Percentiles rank a stretch among this genome's conserved stretches.
Evolutionary conservation across 64 coral and sea anemone species (phyloP).

Genomic region (Catalaphyllia jardinei): DNA sequence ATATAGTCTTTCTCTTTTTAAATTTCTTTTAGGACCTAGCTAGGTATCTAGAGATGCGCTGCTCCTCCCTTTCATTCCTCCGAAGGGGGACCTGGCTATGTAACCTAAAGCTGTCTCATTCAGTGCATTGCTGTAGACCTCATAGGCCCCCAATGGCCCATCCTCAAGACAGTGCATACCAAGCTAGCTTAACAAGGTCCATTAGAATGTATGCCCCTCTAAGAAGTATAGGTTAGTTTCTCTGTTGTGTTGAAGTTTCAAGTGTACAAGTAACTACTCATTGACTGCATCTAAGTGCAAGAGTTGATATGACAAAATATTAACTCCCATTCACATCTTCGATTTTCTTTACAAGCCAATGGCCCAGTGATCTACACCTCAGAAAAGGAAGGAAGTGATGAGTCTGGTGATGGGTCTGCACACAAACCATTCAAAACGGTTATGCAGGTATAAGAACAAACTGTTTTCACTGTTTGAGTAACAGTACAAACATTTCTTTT

Average conservation of each 20-base stretch:
- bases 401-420: constrained; percentile 84
- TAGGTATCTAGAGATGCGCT: constrained; percentile 43
- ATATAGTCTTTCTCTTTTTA: neutral
- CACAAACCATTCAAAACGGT: constrained; percentile 92
- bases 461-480: no score
- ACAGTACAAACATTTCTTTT: no score
- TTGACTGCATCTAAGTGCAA: neutral
- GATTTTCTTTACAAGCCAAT: constrained; percentile 41
- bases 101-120: constrained; percentile 13
- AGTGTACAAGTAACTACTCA: neutral
- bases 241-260: neutral
- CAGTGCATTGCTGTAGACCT: constrained; percentile 13
- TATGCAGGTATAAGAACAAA: constrained; percentile 57
- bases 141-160: neutral
- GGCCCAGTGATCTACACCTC: constrained; percentile 92
- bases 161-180: constrained; percentile 15
- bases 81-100: constrained; percentile 32
- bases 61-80: neutral
- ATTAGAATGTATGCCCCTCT: constrained; percentile 57
- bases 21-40: constrained; percentile 28
- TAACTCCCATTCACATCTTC: neutral
- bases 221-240: constrained; percentile 61
- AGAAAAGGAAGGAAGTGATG: constrained; percentile 90
- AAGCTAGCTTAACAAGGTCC: constrained; percentile 28
- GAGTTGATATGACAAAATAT: neutral